Evolutionary conservation across 2,797 vertebrate genomes (phyloP), one percentile per base, ranked within the genome.

Genomic region (Hemibagrus guttatus): DNA sequence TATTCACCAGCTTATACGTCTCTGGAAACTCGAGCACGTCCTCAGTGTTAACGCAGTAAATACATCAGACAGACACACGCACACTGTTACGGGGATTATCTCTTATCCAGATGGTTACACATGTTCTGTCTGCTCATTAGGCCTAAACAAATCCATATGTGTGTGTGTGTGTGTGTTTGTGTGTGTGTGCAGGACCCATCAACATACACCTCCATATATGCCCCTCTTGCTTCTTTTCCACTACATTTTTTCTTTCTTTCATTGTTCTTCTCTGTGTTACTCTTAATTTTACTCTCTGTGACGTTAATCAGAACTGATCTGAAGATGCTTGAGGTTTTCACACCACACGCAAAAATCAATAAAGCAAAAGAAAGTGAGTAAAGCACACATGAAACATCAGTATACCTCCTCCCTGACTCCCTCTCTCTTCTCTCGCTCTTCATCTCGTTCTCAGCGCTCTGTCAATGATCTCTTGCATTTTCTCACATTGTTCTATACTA

Each of bases 281-380:
- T 31, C 16, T 63, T 49, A 14, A 0, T 23, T 28, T 16, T 17
- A 26, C 23, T 81, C 12, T 63, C 0, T 2, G 6, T 82, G 8
- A 66, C 12, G n/a, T 68, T 64, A 26, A 74, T 84, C 54, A 68
- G 17, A 49, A 46, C 19, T 6, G 23, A 80, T 56, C 49, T 46
- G 78, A 81, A 46, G 35, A 61, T 42, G 58, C 28, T 63, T 81
- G 64, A 80, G 75, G 84, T 76, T 81, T 85, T 80, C 54, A 76
- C 58, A 78, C 52, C 21, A n/a, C 17, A 23, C 28, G 5, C 17
- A 58, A 14, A 11, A 21, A 28, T 26, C 58, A 81, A 56, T 81
- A 46, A 42, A 71, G 23, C 26, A 61, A 81, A 81, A 49, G 39
- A 21, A 49, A 61, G 54, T 28, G 54, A 71, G 52, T 28, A 11